Percentiles rank a stretch among this genome's conserved stretches.
Evolutionary conservation across 92 coral and sea anemone genomes (phyloP).

Genomic region (Bergia sp.): DNA sequence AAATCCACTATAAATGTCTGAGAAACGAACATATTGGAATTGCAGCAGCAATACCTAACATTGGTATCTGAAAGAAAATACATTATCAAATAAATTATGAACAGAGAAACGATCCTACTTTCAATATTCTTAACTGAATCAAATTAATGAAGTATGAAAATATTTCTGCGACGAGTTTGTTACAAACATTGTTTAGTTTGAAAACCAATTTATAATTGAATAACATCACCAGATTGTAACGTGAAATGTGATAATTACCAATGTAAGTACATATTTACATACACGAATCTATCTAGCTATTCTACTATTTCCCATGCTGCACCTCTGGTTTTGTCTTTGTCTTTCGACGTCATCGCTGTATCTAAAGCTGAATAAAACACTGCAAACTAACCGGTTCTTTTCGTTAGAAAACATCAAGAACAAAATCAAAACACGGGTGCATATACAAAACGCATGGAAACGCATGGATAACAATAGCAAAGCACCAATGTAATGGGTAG

Average conservation of each 20-base stretch:
- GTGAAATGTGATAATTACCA: background rate
- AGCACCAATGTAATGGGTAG: background rate
- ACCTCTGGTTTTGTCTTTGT: slow-evolving; percentile 41
- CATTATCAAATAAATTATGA: too few species aligned
- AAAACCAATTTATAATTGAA: too few species aligned
- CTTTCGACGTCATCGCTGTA: slow-evolving; percentile 44
- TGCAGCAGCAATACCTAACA: too few species aligned
- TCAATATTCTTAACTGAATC: too few species aligned
- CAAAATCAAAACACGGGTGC: slow-evolving; percentile 31
- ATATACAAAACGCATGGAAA: slow-evolving; percentile 9
- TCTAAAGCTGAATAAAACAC: slow-evolving; percentile 41
- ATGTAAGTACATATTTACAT: background rate
- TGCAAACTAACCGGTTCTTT: slow-evolving; percentile 42
- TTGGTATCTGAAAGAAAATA: too few species aligned
- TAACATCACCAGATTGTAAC: background rate
- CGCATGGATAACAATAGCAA: slow-evolving; percentile 18
- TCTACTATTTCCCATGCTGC: slow-evolving; percentile 42
- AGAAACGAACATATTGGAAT: too few species aligned
- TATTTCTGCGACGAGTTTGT: background rate
- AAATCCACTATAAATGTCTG: too few species aligned
- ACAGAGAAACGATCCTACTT: too few species aligned
- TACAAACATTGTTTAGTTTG: background rate
- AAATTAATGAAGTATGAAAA: too few species aligned
- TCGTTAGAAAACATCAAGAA: slow-evolving; percentile 39
- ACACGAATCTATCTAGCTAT: slow-evolving; percentile 25